Evolutionary conservation across 2,797 vertebrate genomes (phyloP).

Genomic region (Eleutherodactylus coqui): DNA sequence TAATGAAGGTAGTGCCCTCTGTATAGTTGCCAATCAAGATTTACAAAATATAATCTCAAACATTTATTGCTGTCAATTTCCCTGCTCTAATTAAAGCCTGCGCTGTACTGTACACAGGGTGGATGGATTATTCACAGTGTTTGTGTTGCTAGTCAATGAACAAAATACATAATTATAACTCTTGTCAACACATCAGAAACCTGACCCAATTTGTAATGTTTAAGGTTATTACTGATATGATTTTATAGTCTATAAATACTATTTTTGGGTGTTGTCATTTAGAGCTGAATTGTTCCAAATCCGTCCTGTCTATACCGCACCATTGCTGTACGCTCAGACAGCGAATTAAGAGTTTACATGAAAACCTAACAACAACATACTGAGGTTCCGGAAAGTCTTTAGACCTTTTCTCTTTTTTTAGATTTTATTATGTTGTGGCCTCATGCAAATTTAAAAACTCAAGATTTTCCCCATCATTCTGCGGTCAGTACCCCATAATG

Average conservation of each 20-base stretch:
- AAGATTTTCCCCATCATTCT: too few species aligned
- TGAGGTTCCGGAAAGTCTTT: too few species aligned
- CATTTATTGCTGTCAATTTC: constrained; percentile 6
- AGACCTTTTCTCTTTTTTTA: too few species aligned
- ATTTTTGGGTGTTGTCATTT: neutral
- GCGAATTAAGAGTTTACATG: too few species aligned
- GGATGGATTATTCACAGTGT: neutral
- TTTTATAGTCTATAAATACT: neutral
- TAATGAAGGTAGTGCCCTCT: neutral
- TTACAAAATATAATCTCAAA: constrained; percentile 31
- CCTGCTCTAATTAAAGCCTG: neutral
- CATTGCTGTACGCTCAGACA: too few species aligned
- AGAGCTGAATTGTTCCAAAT: neutral
- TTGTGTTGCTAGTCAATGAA: neutral
- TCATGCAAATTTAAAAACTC: too few species aligned
- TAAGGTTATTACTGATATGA: neutral
- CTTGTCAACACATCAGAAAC: neutral
- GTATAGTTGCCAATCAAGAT: constrained; percentile 28
- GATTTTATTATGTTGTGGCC: too few species aligned
- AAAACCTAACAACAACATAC: too few species aligned
- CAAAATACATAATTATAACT: constrained; percentile 5
- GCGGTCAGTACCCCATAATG: too few species aligned
- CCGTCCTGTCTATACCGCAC: too few species aligned
- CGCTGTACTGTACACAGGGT: constrained; percentile 6
- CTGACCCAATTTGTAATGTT: neutral